Conservation (phyloP, 2,113 vertebrate species). For the Chascanopsetta lugubris region DNA sequence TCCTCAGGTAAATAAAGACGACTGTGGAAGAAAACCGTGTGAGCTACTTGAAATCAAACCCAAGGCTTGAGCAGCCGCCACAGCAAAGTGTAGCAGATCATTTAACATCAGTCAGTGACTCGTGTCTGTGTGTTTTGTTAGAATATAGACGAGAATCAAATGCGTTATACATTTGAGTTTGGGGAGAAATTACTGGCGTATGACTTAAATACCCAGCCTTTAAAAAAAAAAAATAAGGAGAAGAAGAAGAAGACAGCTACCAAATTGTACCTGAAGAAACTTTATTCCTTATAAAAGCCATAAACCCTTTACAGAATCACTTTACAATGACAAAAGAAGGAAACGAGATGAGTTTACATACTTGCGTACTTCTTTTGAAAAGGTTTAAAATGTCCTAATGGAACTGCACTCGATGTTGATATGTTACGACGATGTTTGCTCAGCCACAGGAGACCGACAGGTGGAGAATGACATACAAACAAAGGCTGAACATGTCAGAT, state of each 20-base stretch:
- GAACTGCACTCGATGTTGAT: slow-evolving; percentile 40
- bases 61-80: too few species aligned
- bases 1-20: too few species aligned
- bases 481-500: slow-evolving; percentile 4
- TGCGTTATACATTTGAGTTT: too few species aligned
- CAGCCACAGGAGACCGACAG: slow-evolving; percentile 17
- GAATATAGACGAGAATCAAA: too few species aligned
- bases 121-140: too few species aligned
- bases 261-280: slow-evolving; percentile 64
- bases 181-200: too few species aligned
- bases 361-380: slow-evolving; percentile 27
- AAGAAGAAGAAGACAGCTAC: neutral
- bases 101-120: too few species aligned
- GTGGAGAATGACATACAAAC: slow-evolving; percentile 2
- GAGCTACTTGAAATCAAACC: too few species aligned
- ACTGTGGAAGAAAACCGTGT: too few species aligned
- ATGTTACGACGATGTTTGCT: slow-evolving; percentile 28
- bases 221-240: neutral
- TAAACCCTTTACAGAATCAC: slow-evolving; percentile 64
- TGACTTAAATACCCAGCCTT: too few species aligned
- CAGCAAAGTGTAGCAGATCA: too few species aligned
- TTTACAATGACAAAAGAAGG: slow-evolving; percentile 56
- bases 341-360: slow-evolving; percentile 48
- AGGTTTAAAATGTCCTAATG: slow-evolving; percentile 22
- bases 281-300: slow-evolving; percentile 82